Conservation (phyloP, 2,797 vertebrate species). For the Bovichtus diacanthus region DNA sequence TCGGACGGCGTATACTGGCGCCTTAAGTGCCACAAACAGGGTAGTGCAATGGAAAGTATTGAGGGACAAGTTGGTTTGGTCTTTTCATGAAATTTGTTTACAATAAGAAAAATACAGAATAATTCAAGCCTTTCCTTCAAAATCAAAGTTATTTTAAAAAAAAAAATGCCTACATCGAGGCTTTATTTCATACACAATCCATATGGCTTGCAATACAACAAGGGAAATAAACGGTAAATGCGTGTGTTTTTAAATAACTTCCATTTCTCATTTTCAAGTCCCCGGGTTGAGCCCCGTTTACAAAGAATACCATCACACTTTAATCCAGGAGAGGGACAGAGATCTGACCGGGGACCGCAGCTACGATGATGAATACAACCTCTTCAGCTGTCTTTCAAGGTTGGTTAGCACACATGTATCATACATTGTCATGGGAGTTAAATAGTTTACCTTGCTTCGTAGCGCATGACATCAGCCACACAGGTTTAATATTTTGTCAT, state of each 20-base stretch:
- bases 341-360: conserved; percentile 74
- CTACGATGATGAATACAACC: conserved; percentile 78
- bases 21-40: not conserved
- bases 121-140: no score
- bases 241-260: not conserved
- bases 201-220: not conserved
- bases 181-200: not conserved
- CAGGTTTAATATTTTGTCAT: not conserved
- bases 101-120: no score
- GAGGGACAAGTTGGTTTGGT: no score
- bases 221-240: not conserved
- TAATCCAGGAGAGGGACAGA: conserved; percentile 84
- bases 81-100: no score
- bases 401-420: conserved; percentile 41
- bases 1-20: no score
- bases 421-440: not conserved
- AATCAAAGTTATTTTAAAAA: no score
- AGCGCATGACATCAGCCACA: not conserved
- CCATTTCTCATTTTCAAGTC: conserved; percentile 60
- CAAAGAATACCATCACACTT: conserved; percentile 82
- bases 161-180: not conserved
- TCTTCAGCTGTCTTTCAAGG: conserved; percentile 87
- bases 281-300: conserved; percentile 76
- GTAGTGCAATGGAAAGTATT: not conserved
- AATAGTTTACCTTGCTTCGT: not conserved